Evolutionary conservation across 2,113 vertebrate genomes (phyloP).

Genomic region (Alethe diademata): DNA sequence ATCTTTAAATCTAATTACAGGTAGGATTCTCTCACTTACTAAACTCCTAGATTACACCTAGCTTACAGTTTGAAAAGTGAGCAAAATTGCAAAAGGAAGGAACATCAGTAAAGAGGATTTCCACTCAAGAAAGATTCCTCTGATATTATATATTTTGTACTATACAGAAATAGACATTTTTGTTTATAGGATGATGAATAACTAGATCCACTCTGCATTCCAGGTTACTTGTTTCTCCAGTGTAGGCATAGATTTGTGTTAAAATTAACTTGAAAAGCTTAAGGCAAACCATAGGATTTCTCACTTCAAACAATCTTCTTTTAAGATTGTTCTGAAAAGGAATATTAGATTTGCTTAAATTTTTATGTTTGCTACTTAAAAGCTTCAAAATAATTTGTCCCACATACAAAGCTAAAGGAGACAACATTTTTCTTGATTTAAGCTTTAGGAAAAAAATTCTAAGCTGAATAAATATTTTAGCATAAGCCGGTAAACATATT

Average conservation of each 20-base stretch:
- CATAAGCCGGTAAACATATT: background rate
- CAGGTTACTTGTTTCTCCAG: background rate
- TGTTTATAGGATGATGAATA: background rate
- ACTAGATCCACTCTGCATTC: background rate
- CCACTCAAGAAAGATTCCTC: background rate
- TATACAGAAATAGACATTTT: background rate
- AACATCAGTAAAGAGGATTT: background rate
- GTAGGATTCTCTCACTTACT: background rate
- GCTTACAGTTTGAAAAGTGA: background rate
- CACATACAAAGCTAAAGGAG: background rate
- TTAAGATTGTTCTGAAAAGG: background rate
- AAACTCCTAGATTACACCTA: background rate
- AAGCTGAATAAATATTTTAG: background rate
- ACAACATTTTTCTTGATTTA: background rate
- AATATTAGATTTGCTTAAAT: background rate
- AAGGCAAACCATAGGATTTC: background rate
- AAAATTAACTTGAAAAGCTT: background rate
- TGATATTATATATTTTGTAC: background rate
- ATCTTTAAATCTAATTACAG: background rate
- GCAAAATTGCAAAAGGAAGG: background rate
- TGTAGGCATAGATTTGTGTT: background rate
- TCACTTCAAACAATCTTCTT: background rate
- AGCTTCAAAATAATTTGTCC: background rate
- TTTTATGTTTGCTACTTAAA: background rate
- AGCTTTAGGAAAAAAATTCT: background rate